A percentile compares a stretch with the other conserved stretches of the same genome.
phyloP scores from a whole-genome alignment of 2,113 vertebrate genomes.

The Phaethon lepturus region DNA sequence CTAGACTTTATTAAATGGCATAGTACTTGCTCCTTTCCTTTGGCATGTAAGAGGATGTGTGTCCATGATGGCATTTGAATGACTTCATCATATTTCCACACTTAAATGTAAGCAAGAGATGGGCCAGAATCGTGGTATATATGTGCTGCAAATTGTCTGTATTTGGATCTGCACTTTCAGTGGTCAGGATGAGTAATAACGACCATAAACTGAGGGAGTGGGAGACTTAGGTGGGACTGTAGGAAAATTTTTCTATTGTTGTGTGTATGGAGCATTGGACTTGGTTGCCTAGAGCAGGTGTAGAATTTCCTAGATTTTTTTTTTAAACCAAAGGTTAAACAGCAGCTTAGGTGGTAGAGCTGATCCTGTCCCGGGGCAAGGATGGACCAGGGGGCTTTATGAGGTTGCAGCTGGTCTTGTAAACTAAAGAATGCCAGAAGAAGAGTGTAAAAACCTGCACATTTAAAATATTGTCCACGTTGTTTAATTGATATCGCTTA shows the following conservation, averaged over 20 bases:
- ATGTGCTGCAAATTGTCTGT: not conserved
- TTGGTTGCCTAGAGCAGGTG: not conserved
- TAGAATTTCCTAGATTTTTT: not conserved
- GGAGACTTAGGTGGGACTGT: not conserved
- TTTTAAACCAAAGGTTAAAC: not conserved
- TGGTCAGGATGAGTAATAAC: not conserved
- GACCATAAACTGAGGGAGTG: not conserved
- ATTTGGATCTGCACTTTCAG: constrained; percentile 33
- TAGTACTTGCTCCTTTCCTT: not conserved
- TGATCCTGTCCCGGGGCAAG: not conserved
- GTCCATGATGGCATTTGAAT: not conserved
- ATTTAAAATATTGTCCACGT: not conserved
- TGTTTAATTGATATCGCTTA: not conserved
- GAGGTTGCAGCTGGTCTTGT: not conserved
- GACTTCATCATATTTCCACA: not conserved
- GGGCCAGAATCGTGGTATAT: not conserved
- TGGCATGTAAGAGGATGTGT: not conserved
- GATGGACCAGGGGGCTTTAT: not conserved
- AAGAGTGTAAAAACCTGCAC: not conserved
- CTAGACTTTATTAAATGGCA: not conserved
- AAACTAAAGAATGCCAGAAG: not conserved
- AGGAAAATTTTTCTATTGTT: not conserved
- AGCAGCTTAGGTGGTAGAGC: not conserved
- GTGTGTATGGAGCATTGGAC: not conserved
- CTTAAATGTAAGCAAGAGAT: constrained; percentile 6